Evolutionary conservation across 2,888 invertebrate genomes (phyloP).

Genomic region (Pristionchus mayeri): DNA sequence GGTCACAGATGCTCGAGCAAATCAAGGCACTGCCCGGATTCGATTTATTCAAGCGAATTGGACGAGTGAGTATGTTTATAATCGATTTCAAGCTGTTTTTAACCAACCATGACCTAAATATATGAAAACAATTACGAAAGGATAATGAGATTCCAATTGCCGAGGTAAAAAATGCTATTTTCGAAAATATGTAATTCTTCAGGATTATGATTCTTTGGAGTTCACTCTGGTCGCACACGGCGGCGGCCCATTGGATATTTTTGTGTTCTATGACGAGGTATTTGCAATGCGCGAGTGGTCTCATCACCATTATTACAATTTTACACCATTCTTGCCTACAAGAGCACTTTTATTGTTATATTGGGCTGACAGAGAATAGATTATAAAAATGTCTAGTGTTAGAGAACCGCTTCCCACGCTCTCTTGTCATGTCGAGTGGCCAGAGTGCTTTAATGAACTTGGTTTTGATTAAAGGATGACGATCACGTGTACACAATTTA

Average conservation of each 20-base stretch:
- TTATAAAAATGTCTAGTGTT: no score
- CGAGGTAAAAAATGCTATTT: no score
- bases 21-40: conserved; percentile 18
- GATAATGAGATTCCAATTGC: no score
- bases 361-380: no score
- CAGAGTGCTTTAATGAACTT: no score
- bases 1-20: background rate
- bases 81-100: no score
- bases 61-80: background rate
- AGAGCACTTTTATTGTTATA: no score
- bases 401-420: no score
- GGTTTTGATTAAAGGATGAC: conserved; percentile 16
- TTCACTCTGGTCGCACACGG: conserved; percentile 44
- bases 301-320: no score
- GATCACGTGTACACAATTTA: conserved; percentile 18
- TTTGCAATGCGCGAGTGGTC: background rate
- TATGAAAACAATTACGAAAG: background rate
- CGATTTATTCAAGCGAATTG: conserved; percentile 47
- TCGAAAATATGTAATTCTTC: background rate
- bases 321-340: no score
- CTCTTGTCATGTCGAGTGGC: no score
- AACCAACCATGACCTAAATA: no score
- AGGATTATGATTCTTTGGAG: conserved; percentile 46
- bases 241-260: conserved; percentile 35
- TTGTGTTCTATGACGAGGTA: conserved; percentile 21